phyloP scores from a whole-genome alignment of 2,888 invertebrate genomes.

The Rhagonycha lutea region DNA sequence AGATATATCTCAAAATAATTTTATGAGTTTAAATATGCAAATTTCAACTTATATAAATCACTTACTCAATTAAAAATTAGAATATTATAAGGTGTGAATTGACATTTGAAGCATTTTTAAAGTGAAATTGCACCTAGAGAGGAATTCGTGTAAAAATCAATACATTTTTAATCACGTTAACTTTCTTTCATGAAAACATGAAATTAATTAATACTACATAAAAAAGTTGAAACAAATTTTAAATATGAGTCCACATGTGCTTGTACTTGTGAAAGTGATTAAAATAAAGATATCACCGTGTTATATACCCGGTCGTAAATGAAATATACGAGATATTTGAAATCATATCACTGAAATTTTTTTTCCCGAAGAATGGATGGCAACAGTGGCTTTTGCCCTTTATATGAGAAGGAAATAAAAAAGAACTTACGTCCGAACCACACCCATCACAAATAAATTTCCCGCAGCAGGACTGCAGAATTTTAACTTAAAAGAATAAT shows the following conservation, averaged over 20 bases:
- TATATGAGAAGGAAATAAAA: no score
- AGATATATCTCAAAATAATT: background rate
- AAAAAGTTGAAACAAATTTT: slow-evolving; percentile 1
- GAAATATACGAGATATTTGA: background rate
- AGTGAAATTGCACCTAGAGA: slow-evolving; percentile 1
- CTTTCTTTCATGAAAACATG: slow-evolving; percentile 3
- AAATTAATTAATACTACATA: slow-evolving; percentile 3
- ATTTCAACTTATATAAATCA: background rate
- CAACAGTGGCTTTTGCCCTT: no score
- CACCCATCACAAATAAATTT: background rate
- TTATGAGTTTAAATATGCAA: background rate
- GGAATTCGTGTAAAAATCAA: background rate
- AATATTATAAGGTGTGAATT: background rate
- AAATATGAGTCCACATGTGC: background rate
- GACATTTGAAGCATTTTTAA: background rate
- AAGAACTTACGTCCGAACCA: background rate
- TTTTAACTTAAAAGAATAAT: no score
- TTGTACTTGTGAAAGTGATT: background rate
- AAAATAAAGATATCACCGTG: background rate
- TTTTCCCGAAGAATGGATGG: no score
- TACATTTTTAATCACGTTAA: slow-evolving; percentile 2
- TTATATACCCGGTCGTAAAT: background rate
- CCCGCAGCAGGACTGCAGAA: no score
- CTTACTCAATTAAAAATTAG: background rate
- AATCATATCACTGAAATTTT: background rate